Evolutionary conservation across 2,113 vertebrate species (phyloP).

Genomic region (Lynx canadensis): DNA sequence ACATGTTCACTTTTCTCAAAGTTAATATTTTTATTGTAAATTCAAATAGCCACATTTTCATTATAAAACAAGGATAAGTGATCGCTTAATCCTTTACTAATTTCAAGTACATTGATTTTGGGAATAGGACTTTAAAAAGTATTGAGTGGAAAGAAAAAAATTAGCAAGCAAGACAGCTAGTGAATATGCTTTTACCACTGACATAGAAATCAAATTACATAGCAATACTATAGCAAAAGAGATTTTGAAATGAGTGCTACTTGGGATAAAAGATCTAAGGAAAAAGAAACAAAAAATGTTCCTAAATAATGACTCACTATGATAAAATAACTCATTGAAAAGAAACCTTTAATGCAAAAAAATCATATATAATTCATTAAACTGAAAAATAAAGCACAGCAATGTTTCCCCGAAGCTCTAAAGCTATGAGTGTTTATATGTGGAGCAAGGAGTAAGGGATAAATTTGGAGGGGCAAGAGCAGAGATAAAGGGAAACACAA

Average conservation of each 20-base stretch:
- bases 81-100: constrained; percentile 20
- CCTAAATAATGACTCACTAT: neutral
- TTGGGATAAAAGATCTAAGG: neutral
- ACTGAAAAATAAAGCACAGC: neutral
- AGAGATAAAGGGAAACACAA: constrained; percentile 8
- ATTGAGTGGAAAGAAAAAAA: constrained; percentile 21
- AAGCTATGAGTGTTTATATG: neutral
- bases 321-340: constrained; percentile 8
- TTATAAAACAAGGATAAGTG: constrained; percentile 34
- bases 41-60: constrained; percentile 32
- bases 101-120: constrained; percentile 18
- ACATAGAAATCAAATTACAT: constrained; percentile 12
- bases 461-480: neutral
- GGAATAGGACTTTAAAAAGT: neutral
- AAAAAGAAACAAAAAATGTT: neutral
- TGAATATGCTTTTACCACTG: constrained; percentile 1
- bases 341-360: neutral
- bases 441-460: neutral
- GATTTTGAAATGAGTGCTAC: constrained; percentile 1
- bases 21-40: constrained; percentile 26
- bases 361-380: constrained; percentile 1
- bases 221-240: neutral
- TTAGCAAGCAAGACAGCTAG: neutral
- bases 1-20: neutral
- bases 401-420: neutral